A percentile compares a stretch with the other conserved stretches of the same genome.
Evolutionary conservation across 35 echinoderm and acorn worm genomes (phyloP).

Genomic region (Ophioderma brevispina): DNA sequence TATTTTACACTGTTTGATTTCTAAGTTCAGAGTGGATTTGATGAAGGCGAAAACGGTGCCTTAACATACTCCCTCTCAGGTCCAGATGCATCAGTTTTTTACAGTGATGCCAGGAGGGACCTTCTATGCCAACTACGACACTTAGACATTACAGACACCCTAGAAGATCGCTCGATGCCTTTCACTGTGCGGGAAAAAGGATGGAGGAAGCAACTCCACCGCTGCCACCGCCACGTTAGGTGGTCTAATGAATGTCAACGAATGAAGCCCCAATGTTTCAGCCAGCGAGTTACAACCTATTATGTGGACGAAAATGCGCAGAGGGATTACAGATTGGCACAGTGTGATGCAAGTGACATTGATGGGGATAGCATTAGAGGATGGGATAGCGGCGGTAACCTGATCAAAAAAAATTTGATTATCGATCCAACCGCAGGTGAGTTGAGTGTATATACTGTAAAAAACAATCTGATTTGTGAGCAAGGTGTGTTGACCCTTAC

Average conservation of each 20-base stretch:
- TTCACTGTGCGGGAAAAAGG: slow-evolving; percentile 37
- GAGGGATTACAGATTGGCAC: slow-evolving; percentile 71
- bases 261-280: slow-evolving; percentile 75
- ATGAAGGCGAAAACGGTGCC: slow-evolving; percentile 53
- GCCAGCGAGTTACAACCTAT: slow-evolving; percentile 54
- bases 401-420: slow-evolving; percentile 39
- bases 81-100: slow-evolving; percentile 58
- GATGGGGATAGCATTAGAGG: slow-evolving; percentile 65
- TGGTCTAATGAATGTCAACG: slow-evolving; percentile 61
- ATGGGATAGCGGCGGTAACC: slow-evolving; percentile 41
- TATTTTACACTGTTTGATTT: slow-evolving; percentile 1
- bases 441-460: slow-evolving; percentile 4
- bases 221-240: slow-evolving; percentile 35
- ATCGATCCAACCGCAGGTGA: slow-evolving; percentile 72
- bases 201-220: slow-evolving; percentile 19
- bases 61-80: slow-evolving; percentile 58
- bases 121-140: slow-evolving; percentile 13
- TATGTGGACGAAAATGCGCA: slow-evolving; percentile 82
- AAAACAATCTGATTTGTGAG: too few species aligned
- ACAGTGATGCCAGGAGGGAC: slow-evolving; percentile 35
- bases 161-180: slow-evolving; percentile 15
- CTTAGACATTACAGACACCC: slow-evolving; percentile 59
- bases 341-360: slow-evolving; percentile 87
- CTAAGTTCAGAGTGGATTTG: slow-evolving; percentile 70
- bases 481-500: too few species aligned